A percentile compares a stretch with the other conserved stretches of the same genome.
Evolutionary conservation across 2,888 invertebrate genomes (phyloP).

Genomic region (Drosophila dives): DNA sequence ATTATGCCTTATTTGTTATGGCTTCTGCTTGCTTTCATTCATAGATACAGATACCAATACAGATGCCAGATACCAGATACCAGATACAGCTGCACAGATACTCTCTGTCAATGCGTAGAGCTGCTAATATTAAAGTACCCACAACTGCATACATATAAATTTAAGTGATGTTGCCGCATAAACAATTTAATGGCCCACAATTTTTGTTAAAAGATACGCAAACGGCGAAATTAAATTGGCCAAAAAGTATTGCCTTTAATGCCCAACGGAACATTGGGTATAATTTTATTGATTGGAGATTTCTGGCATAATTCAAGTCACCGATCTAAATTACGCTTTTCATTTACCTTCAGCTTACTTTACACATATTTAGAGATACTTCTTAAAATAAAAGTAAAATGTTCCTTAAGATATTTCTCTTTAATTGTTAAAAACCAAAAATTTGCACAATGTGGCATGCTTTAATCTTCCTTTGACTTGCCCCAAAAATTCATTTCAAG

Average conservation of each 20-base stretch:
- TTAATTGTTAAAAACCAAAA: slow-evolving; percentile 2
- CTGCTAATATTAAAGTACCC: slow-evolving; percentile 7
- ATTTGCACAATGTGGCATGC: slow-evolving; percentile 1
- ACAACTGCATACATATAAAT: slow-evolving; percentile 39
- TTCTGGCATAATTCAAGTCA: background rate
- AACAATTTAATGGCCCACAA: slow-evolving; percentile 72
- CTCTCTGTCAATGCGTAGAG: slow-evolving; percentile 22
- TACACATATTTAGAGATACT: background rate
- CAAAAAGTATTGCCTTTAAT: slow-evolving; percentile 15
- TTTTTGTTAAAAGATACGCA: slow-evolving; percentile 67
- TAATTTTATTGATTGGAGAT: slow-evolving; percentile 22
- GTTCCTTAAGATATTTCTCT: background rate
- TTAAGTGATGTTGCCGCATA: slow-evolving; percentile 60
- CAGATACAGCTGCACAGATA: slow-evolving; percentile 4
- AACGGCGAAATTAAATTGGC: slow-evolving; percentile 54
- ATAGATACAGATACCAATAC: slow-evolving; percentile 11
- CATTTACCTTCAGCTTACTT: slow-evolving; percentile 1
- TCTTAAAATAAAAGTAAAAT: background rate
- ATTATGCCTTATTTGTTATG: slow-evolving; percentile 43
- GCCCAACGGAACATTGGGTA: background rate
- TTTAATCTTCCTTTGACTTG: slow-evolving; percentile 8
- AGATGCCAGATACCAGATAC: slow-evolving; percentile 8
- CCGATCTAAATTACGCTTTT: background rate
- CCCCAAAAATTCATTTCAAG: slow-evolving; percentile 23
- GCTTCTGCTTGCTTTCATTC: slow-evolving; percentile 19